A percentile compares a stretch with the other conserved stretches of the same genome.
Evolutionary conservation across 1,140 invertebrate species (phyloP).

Genomic region (Thaumatotibia leucotreta): DNA sequence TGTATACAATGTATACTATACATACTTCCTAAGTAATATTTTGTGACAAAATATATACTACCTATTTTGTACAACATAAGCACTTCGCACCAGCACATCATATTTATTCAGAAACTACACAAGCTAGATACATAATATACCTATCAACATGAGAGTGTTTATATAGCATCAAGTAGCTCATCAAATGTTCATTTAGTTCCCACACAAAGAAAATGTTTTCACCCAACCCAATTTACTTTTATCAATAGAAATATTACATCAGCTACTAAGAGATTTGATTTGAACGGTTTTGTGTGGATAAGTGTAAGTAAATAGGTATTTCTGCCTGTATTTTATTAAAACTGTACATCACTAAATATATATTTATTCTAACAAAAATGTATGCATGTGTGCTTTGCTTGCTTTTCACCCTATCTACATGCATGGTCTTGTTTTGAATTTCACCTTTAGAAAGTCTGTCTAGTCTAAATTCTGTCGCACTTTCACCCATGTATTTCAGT

Average conservation of each 20-base stretch:
- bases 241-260: not conserved
- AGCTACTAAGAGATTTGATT: not conserved
- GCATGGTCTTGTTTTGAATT: conserved; percentile 16
- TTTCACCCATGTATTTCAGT: conserved; percentile 12
- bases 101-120: not conserved
- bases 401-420: conserved; percentile 40
- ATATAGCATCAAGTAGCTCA: not conserved
- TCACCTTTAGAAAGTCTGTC: conserved; percentile 19
- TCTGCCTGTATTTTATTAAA: not conserved
- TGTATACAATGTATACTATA: not conserved
- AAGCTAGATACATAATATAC: not conserved
- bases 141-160: not conserved
- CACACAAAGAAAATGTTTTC: not conserved
- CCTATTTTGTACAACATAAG: not conserved
- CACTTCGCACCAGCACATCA: not conserved
- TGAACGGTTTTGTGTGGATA: not conserved
- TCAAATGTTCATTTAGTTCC: not conserved
- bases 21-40: not conserved
- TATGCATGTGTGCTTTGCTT: conserved; percentile 38
- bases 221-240: not conserved
- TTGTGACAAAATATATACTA: not conserved
- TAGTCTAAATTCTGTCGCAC: conserved; percentile 21
- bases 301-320: not conserved
- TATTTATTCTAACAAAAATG: not conserved
- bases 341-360: too few relatives aligned